Evolutionary conservation across 2,797 vertebrate genomes (phyloP), one percentile per base, ranked within the genome.

Genomic region (Otolemur crassicaudatus): DNA sequence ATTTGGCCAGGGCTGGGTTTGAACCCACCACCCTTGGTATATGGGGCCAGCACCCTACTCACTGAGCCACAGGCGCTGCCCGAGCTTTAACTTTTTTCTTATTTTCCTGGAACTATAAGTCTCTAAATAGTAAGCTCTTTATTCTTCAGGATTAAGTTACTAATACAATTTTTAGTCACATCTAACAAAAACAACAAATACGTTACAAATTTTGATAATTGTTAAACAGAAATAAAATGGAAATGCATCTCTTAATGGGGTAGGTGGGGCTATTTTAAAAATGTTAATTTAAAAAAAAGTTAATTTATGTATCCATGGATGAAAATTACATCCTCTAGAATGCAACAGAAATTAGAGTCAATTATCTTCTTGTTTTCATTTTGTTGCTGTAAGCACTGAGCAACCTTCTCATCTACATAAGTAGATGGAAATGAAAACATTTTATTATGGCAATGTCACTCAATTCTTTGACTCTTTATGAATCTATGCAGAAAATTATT

Each of bases 401-500:
- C 49, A 20, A 17, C 22, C 40, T 31, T 65, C 46, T 88, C 6
- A n/a, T 56, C 43, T 9, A 17, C 6, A 16, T 65, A 63, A 77
- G 75, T 23, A 72, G 80, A 69, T 22, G 29, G 49, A 61, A 77
- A 72, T 20, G 17, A 58, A 94, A 86, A 46, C 56, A 13, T 34
- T 34, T 69, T 80, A 34, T 93, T 88, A 69, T 20, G 88, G n/a
- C 53, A 91, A 5, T 58, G 60, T 3, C 83, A 63, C 56, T 80
- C 58, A 53, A 2, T 61, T 56, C 65, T 79, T 60, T 75, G 14
- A 63, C 72, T 82, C 80, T 92, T 70, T 70, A 37, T 43, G 49
- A 90, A 90, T 61, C 20, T 58, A 27, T 76, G 73, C 43, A 13
- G 85, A 96, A 88, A 91, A 72, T 87, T 46, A 86, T 53, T 76